Percentiles rank a stretch among this genome's conserved stretches.
Evolutionary conservation across 2,888 invertebrate genomes (phyloP).

Genomic region (Cryptosula pallasiana): DNA sequence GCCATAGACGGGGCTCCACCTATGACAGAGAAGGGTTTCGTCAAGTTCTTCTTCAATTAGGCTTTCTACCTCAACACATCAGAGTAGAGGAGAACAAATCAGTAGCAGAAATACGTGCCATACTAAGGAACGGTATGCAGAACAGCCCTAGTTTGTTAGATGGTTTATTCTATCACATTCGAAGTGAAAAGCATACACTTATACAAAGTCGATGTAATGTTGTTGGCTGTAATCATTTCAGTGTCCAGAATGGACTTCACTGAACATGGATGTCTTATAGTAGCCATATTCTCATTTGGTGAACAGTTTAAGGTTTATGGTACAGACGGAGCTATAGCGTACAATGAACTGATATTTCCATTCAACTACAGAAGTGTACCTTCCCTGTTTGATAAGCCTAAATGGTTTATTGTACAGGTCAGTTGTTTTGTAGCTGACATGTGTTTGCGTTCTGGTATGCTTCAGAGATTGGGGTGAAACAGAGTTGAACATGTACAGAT

Average conservation of each 20-base stretch:
- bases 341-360: not conserved
- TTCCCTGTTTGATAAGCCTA: constrained; percentile 1
- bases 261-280: constrained; percentile 3
- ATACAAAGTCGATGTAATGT: no score
- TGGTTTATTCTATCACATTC: no score
- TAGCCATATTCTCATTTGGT: not conserved
- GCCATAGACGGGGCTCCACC: not conserved
- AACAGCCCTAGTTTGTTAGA: no score
- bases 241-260: not conserved
- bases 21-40: not conserved
- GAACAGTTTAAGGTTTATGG: not conserved
- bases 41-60: not conserved
- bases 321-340: not conserved
- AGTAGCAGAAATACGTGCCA: not conserved
- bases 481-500: no score
- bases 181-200: no score
- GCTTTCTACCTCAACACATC: not conserved
- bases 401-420: not conserved
- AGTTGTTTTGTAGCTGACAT: no score
- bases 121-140: not conserved
- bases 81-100: not conserved
- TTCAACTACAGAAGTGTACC: not conserved
- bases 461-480: no score
- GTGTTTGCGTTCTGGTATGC: no score
- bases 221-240: no score